Conservation (phyloP, 2,113 vertebrate genomes). For the Rynchops niger region DNA sequence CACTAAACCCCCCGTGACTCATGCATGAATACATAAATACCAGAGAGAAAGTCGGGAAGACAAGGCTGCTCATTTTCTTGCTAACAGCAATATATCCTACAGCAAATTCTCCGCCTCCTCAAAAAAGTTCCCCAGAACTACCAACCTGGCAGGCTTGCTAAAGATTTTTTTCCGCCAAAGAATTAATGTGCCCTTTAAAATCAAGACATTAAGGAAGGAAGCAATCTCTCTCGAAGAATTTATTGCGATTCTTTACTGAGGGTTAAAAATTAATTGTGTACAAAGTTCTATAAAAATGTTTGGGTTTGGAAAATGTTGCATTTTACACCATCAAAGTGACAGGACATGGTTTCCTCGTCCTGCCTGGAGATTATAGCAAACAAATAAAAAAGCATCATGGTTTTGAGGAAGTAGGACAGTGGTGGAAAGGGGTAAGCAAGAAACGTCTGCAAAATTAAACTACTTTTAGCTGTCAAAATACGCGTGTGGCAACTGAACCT, state of each 20-base stretch:
- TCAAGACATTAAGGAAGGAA: background rate
- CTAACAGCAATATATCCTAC: background rate
- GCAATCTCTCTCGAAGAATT: background rate
- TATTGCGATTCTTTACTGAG: background rate
- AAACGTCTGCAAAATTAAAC: conserved; percentile 24
- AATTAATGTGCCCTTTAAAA: background rate
- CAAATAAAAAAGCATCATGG: background rate
- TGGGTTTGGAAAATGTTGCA: background rate
- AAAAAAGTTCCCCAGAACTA: background rate
- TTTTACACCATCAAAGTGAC: background rate
- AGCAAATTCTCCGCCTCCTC: background rate
- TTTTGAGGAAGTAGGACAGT: background rate
- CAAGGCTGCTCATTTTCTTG: background rate
- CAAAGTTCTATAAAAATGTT: background rate
- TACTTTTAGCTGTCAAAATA: background rate
- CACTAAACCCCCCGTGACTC: background rate
- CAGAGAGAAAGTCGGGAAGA: background rate
- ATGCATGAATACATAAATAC: background rate
- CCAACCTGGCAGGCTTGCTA: background rate
- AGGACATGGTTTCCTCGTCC: background rate
- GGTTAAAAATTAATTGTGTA: background rate
- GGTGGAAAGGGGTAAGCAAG: background rate
- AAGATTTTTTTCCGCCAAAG: background rate
- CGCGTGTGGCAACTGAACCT: rapidly evolving
- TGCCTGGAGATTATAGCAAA: background rate